Evolutionary conservation across 2,113 vertebrate species (phyloP), one percentile per base, ranked within the genome.

Genomic region (Oryzias woworae): DNA sequence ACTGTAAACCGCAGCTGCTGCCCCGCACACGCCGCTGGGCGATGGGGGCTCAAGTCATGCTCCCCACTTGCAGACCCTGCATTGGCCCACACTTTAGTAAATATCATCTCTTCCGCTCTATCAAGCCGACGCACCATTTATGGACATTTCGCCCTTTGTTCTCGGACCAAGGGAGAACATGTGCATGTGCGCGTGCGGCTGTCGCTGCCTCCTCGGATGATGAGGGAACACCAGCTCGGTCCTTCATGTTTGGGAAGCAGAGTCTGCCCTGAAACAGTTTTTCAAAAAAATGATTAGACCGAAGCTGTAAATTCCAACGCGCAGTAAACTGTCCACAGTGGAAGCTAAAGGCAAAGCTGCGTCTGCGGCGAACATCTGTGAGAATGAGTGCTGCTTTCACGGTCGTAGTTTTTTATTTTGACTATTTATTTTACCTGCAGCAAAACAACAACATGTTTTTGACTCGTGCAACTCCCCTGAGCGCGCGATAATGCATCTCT

Each of bases 181-280:
- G 42, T 48, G 44, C 54, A 44, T 58, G 31, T 45, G 24, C 55
- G 44, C 23, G 22, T 63, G 59, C 44, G 66, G 46, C 44, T 80
- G 43, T 72, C 69, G 67, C 41, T 71, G 66, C 46, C 36, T 51
- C n/a, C 36, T 46, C 53, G 62, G 74, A 85, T 87, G 83, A 88
- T 84, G 87, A 78, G 72, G 81, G 85, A 87, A 84, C 78, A 73
- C 69, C 84, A 82, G 73, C 68, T 71, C 75, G 68, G 71, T 63
- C 54, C 69, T 73, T 62, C 71, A 62, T 53, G 68, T 56, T 66
- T 28, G 46, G 28, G 52, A 44, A 54, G 10, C 58, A 77, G 68
- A 47, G 8, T 36, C 31, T 36, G 1, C 31, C 31, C 8, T 36
- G 2, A 36, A 10, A 36, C 73, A 50, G 69, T 53, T 49, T 10